Conservation (phyloP, 2,888 invertebrate genomes). For the Ligdia adustata region DNA sequence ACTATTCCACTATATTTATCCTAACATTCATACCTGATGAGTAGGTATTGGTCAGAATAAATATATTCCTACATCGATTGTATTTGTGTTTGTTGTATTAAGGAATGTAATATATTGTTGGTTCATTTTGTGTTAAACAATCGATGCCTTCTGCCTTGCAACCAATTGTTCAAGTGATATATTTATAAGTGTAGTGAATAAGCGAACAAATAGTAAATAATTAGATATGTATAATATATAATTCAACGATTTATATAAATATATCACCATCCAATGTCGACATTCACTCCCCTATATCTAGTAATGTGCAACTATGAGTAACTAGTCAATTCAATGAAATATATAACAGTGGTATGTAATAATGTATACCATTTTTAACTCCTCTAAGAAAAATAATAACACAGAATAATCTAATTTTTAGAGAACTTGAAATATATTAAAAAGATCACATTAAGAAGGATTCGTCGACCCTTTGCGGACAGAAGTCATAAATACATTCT, state of each 20-base stretch:
- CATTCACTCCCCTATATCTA: slow-evolving; percentile 49
- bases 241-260: slow-evolving; percentile 23
- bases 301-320: slow-evolving; percentile 69
- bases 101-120: slow-evolving; percentile 5
- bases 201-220: too few species aligned
- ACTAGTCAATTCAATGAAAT: slow-evolving; percentile 63
- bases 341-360: slow-evolving; percentile 62
- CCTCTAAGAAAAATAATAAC: slow-evolving; percentile 59
- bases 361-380: slow-evolving; percentile 55
- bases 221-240: not conserved
- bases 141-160: slow-evolving; percentile 22
- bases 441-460: slow-evolving; percentile 41
- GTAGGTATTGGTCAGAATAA: slow-evolving; percentile 3
- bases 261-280: slow-evolving; percentile 30
- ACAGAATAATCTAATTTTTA: slow-evolving; percentile 52
- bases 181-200: slow-evolving; percentile 28
- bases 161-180: slow-evolving; percentile 39
- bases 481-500: slow-evolving; percentile 61
- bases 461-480: slow-evolving; percentile 61
- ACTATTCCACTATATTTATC: slow-evolving; percentile 22
- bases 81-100: not conserved
- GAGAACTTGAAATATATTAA: slow-evolving; percentile 38
- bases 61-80: slow-evolving; percentile 19
- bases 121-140: slow-evolving; percentile 12
- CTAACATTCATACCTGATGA: slow-evolving; percentile 1